A percentile compares a stretch with the other conserved stretches of the same genome.
Conservation (phyloP, 2,888 invertebrate genomes). For the Acanthosepion pharaonis region DNA sequence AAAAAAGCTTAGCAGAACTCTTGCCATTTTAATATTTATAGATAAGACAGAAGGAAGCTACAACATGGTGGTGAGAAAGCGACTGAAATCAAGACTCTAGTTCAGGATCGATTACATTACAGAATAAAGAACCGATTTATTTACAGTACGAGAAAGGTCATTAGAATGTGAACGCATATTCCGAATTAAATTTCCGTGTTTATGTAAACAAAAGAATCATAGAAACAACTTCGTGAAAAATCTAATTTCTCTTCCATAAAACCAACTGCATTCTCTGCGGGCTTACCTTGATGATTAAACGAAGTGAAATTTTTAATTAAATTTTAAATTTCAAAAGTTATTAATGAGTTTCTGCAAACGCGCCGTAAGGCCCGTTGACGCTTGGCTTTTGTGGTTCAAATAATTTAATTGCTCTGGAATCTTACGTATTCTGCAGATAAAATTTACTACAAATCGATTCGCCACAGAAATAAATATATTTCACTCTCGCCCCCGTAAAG, state of each 20-base stretch:
- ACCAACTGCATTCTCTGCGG: not conserved
- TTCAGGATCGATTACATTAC: no score
- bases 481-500: no score
- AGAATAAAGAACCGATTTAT: no score
- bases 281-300: constrained; percentile 4
- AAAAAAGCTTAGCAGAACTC: no score
- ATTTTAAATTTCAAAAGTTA: constrained; percentile 1
- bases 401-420: not conserved
- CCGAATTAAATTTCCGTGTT: not conserved
- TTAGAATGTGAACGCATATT: not conserved
- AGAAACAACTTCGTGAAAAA: not conserved
- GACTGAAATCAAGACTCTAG: no score
- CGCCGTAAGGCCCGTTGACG: not conserved
- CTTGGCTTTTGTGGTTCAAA: not conserved
- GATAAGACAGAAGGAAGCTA: no score
- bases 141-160: no score
- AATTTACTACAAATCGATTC: not conserved
- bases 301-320: not conserved
- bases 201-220: not conserved
- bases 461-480: not conserved
- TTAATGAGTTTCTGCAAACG: not conserved
- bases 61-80: no score
- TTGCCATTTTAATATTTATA: no score
- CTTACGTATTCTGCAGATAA: not conserved
- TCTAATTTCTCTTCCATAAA: not conserved